Evolutionary conservation across 2,797 vertebrate species (phyloP).

Genomic region (Masticophis lateralis): DNA sequence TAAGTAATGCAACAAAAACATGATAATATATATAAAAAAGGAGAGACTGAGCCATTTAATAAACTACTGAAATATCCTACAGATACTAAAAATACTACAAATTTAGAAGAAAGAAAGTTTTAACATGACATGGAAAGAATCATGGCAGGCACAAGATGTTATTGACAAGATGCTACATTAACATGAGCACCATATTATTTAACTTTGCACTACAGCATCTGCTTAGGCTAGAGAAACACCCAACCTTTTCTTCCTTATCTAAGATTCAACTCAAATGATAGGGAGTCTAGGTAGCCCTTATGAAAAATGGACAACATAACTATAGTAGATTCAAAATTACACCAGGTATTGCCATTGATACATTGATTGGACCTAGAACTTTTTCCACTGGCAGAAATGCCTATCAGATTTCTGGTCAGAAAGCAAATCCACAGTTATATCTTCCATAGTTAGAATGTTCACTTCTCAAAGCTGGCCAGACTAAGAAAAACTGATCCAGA

Average conservation of each 20-base stretch:
- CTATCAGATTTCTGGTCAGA: neutral
- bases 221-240: neutral
- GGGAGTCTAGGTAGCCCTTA: neutral
- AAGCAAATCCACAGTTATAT: neutral
- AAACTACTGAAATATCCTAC: neutral
- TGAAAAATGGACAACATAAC: neutral
- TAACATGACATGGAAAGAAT: neutral
- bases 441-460: neutral
- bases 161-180: neutral
- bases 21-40: neutral
- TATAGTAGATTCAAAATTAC: neutral
- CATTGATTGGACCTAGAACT: neutral
- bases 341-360: neutral
- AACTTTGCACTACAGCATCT: neutral
- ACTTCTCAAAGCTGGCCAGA: neutral
- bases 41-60: neutral
- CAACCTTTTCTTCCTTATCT: neutral
- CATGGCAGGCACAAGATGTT: neutral
- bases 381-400: neutral
- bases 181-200: neutral
- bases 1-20: neutral
- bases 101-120: neutral
- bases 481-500: neutral
- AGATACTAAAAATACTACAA: neutral
- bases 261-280: neutral